Percentiles rank a stretch among this genome's conserved stretches.
phyloP scores from a whole-genome alignment of 2,113 vertebrate genomes.

The Bombycilla garrulus region DNA sequence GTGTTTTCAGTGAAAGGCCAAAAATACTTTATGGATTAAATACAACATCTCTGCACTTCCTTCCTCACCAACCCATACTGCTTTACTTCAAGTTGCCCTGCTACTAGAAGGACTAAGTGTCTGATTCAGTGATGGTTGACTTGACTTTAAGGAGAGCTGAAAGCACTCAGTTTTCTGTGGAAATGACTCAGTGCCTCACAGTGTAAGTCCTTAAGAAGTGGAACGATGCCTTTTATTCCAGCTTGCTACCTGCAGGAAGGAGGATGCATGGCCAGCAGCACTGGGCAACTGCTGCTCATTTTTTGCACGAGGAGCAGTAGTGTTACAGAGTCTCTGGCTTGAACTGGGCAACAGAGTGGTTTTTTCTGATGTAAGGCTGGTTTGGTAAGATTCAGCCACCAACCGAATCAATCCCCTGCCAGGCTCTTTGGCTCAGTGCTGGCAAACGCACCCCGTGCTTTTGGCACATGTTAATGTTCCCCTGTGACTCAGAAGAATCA shows the following conservation, averaged over 20 bases:
- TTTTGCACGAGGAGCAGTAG: neutral
- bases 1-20: neutral
- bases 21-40: neutral
- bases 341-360: neutral
- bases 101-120: neutral
- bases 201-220: neutral
- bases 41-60: neutral
- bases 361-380: neutral
- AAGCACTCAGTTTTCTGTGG: neutral
- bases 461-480: neutral
- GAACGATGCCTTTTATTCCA: neutral
- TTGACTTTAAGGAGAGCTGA: neutral
- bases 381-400: neutral
- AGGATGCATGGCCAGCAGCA: neutral
- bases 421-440: neutral
- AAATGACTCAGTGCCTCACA: neutral
- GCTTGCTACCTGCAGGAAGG: neutral
- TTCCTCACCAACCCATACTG: neutral
- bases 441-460: accelerated
- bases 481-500: neutral
- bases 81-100: neutral
- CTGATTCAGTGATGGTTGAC: neutral
- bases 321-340: neutral
- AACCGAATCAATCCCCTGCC: neutral
- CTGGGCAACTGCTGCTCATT: neutral